Base-by-base conservation (phyloP, 2,797 vertebrate genomes). In the Gymnocypris eckloni region DNA sequence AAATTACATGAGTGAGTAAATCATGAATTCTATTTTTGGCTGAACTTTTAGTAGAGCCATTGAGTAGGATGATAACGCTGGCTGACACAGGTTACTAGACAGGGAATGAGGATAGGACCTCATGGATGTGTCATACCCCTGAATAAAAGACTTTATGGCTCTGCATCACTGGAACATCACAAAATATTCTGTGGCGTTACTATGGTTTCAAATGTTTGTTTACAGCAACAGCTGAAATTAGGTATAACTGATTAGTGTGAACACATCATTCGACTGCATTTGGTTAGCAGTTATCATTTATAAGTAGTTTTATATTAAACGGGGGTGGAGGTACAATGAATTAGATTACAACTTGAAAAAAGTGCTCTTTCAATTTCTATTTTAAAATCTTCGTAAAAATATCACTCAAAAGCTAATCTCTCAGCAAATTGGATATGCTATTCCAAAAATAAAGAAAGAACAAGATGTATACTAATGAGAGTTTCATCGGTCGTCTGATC, bases 121-220 rank as follows among this genome's bases (percentile, higher is more conserved):
- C 41, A 50, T 2, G 22, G 20, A 73, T 73, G n/a, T 79, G 54
- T 64, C 8, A 64, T 43, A 45, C 41, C 18, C 41, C 54, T n/a
- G 25, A 56, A 61, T 33, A 73, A 84, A 77, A 67, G 9, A 16
- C 45, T 54, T 43, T 56, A 76, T 37, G 54, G 25, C 11, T 66
- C 71, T 50, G 56, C 70, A 43, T 79, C 43, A 66, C 8, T 75
- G 81, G 56, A 50, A 16, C 4, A 66, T 52, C 9, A 52, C 39
- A 8, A 48, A 66, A 50, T 25, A 52, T 3, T 2, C 41, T 39
- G n/a, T 7, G 15, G 3, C 18, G 71, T 76, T 76, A 52, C 71
- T 39, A 66, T 83, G 22, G 71, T 76, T 83, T 52, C 43, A 16
- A n/a, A 25, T 15, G 12, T 41, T 41, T 77, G 66, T 77, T 83